Base-by-base conservation (phyloP, 2,797 vertebrate genomes). In the Gila robusta region DNA sequence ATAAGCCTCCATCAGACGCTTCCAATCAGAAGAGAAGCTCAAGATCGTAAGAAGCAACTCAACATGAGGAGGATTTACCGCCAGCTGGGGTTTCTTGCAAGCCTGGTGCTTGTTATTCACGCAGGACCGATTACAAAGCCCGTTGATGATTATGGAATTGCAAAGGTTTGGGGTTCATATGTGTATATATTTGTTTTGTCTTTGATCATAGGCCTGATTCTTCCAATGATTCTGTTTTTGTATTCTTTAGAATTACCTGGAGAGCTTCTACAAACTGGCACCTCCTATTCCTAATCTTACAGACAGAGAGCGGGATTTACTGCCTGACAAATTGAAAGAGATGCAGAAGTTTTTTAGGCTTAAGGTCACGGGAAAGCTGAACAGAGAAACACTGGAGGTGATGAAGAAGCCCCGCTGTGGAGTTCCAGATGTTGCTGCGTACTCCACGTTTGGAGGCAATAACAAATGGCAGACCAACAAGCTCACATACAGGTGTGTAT, bases 401-500 rank as follows among this genome's bases (percentile, higher is more conserved):
- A 98, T 98, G 97, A 97, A 96, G 85, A 96, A 96, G 79, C 96
- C 98, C 0, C 95, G 97, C 49, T 99, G 98, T 86, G 98, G 98
- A 0, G 94, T 98, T 79, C 94, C 97, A 0, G 98, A 99, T 1
- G 91, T 96, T 0, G 93, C 91, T 37, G 69, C 89, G 8, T 99
- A 32, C 47, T 78, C 83, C 0, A 67, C 74, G 2, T 84, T 84
- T 28, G 5, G 1, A 67, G 81, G 70, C 52, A 10, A 41, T 10
- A 28, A 3, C 19, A 84, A 77, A 44, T 66, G 70, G 67, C 5
- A 35, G 49, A 80, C 64, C 64, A 37, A 73, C 19, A 10, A 41
- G 11, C 32, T 84, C 62, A 84, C 83, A n/a, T 84, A 78, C 73
- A 74, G 71, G 82, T 83, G 28, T 35, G 23, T 16, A 37, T 37